Evolutionary conservation across 2,888 invertebrate genomes (phyloP), one percentile per base, ranked within the genome.

Genomic region (Eulithis testata): DNA sequence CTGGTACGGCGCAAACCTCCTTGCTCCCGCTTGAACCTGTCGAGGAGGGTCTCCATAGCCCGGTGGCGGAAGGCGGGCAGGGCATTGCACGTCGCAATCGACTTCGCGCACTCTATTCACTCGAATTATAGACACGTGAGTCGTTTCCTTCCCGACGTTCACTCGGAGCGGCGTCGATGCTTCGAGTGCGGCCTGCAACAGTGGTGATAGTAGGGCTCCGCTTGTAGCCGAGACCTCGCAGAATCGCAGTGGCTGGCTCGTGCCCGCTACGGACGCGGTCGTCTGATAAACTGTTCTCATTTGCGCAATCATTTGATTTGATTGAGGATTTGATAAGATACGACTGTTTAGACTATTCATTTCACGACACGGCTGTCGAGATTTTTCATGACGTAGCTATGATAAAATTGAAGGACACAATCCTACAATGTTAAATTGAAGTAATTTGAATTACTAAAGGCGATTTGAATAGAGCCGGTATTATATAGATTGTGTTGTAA

Each of bases 1-100:
- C 95, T 94, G 73, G 95, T 94, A 73, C 96, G 94, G 73, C 95
- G 95, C 76, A 91, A 79, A 68, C 89, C 91, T 80, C 89, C 90
- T 81, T 90, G 90, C 84, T 92, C 92, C 82, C 87, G 87, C 85
- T 90, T 90, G 86, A 93, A 88, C 83, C 86, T 90, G 75, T 93
- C 93, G 85, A 92, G 85, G 86, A 93, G 87, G 87, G 86, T 89
- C 84, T 93, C 93, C 93, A 93, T 93, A 86, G 89, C 92, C 91
- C 90, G 83, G 82, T 75, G 75, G 86, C 84, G 89, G 89, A 86
- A 76, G 80, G 80, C 76, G 85, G 84, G 83, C 85, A 85, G 88
- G 79, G 90, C 93, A 92, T 92, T 83, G 91, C 93, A 90, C 91
- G 90, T 87, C 80, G 76, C 87, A 82, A 83, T 88, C 84, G 87